Evolutionary conservation across 2,113 vertebrate species (phyloP).

Genomic region (Megaceryle torquata): DNA sequence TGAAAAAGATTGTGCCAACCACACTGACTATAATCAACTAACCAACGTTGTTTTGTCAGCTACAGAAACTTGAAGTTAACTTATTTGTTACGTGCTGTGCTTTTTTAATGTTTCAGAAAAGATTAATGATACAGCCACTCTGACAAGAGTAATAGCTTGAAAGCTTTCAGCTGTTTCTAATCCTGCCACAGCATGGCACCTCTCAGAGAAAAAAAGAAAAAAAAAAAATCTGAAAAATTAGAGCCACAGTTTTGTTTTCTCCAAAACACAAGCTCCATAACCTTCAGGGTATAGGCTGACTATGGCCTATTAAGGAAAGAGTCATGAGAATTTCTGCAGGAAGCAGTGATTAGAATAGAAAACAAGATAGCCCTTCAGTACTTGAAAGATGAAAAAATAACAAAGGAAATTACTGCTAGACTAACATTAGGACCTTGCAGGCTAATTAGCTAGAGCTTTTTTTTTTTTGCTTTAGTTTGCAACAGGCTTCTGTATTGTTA

Average conservation of each 20-base stretch:
- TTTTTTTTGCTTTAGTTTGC: neutral
- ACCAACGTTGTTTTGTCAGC: neutral
- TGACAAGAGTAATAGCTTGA: neutral
- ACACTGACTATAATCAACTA: neutral
- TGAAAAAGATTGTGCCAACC: neutral
- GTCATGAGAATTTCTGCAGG: rapidly evolving
- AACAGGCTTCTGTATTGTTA: neutral
- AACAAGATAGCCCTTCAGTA: neutral
- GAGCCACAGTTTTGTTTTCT: neutral
- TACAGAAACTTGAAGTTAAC: neutral
- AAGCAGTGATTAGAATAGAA: neutral
- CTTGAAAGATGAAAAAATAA: neutral
- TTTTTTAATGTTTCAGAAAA: neutral
- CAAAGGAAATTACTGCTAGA: neutral
- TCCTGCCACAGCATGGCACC: neutral
- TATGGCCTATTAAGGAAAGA: neutral
- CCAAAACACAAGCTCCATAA: neutral
- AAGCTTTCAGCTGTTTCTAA: neutral
- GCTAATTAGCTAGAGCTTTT: neutral
- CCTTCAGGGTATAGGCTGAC: neutral
- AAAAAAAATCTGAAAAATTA: neutral
- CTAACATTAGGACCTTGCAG: neutral
- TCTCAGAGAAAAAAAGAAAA: neutral
- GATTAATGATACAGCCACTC: neutral
- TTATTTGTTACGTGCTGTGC: neutral